Percentiles rank a stretch among this genome's conserved stretches.
Conservation (phyloP, 2,113 vertebrate genomes). For the Coturnix japonica region DNA sequence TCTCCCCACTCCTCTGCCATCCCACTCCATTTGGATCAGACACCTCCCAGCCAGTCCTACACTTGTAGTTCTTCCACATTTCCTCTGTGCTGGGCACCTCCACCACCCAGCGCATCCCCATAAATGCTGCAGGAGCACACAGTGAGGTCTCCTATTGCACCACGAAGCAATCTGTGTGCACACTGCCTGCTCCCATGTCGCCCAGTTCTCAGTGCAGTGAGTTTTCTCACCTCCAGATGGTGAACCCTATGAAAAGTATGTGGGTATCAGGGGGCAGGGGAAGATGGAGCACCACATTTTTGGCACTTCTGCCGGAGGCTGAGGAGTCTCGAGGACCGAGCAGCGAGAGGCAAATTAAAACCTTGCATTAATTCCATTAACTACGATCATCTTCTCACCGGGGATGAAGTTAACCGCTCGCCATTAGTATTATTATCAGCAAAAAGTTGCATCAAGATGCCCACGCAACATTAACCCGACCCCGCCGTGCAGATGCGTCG, state of each 20-base stretch:
- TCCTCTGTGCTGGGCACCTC: background rate
- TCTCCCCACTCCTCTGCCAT: background rate
- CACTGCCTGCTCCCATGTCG: background rate
- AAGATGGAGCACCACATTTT: slow-evolving; percentile 13
- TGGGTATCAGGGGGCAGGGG: slow-evolving; percentile 4
- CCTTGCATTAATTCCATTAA: slow-evolving; percentile 58
- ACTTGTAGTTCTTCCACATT: background rate
- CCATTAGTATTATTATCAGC: background rate
- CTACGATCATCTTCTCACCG: slow-evolving; percentile 52
- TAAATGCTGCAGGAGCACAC: accelerated
- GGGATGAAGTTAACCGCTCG: slow-evolving; percentile 9
- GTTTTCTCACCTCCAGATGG: slow-evolving; percentile 56
- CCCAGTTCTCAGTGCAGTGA: background rate
- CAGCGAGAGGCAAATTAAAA: slow-evolving; percentile 55
- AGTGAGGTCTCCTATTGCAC: background rate
- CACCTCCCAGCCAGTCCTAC: background rate
- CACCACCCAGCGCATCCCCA: background rate
- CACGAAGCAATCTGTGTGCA: background rate
- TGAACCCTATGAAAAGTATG: background rate
- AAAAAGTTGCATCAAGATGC: background rate
- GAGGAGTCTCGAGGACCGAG: slow-evolving; percentile 26
- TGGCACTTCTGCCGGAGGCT: slow-evolving; percentile 11
- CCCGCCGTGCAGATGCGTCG: accelerated
- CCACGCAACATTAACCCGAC: background rate
- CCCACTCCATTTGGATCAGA: slow-evolving; percentile 26